Evolutionary conservation across 2,113 vertebrate species (phyloP).

Genomic region (Sciurus niger): DNA sequence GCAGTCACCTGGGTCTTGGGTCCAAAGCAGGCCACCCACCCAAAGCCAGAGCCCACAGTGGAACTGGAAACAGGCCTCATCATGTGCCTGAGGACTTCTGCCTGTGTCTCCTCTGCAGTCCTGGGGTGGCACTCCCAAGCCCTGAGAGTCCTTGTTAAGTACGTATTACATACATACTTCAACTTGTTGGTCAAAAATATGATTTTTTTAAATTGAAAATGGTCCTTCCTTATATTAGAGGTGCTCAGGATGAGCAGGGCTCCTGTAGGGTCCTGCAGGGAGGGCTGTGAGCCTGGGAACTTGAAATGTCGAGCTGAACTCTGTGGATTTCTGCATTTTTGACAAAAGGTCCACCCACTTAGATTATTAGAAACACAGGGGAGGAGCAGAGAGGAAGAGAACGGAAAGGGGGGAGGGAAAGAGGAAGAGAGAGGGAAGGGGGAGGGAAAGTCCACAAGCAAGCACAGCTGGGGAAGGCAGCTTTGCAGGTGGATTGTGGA

Average conservation of each 20-base stretch:
- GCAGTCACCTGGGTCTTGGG: too few species aligned
- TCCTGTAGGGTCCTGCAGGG: background rate
- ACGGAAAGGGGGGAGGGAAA: background rate
- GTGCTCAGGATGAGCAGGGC: background rate
- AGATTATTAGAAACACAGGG: background rate
- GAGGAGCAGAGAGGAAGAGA: background rate
- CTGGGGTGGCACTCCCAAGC: too few species aligned
- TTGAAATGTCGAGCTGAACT: background rate
- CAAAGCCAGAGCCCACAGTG: too few species aligned
- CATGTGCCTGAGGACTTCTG: too few species aligned
- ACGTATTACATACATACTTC: too few species aligned
- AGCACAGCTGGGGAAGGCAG: fast-evolving
- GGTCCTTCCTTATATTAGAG: background rate
- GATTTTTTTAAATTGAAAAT: background rate
- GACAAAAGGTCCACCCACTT: background rate
- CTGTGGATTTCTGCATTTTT: background rate
- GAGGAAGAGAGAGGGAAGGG: background rate
- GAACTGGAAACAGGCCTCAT: too few species aligned
- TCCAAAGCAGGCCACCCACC: too few species aligned
- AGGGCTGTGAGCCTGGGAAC: background rate
- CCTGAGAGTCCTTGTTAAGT: too few species aligned
- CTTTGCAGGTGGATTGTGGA: fast-evolving
- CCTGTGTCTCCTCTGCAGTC: too few species aligned
- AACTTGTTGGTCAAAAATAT: too few species aligned
- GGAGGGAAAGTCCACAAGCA: too few species aligned